Conservation (phyloP, 30 jellyfish, hydroid and myxozoan genomes). For the Euphysa ruthae region DNA sequence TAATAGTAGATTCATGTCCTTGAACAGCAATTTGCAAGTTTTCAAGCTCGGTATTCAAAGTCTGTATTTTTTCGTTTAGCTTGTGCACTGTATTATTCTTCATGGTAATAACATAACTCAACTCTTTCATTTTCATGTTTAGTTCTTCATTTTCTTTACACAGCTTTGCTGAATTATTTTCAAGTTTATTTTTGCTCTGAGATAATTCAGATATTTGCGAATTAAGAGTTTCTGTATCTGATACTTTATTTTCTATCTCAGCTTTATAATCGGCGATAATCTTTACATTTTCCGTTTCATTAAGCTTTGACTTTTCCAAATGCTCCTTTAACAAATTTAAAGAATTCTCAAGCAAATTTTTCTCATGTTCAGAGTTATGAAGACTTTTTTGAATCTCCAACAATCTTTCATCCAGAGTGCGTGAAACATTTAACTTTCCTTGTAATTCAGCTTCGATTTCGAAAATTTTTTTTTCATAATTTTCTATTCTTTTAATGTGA, state of each 20-base stretch:
- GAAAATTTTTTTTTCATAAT: background rate
- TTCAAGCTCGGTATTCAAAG: background rate
- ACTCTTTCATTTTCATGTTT: background rate
- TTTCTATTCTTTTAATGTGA: background rate
- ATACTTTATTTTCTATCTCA: background rate
- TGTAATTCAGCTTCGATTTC: background rate
- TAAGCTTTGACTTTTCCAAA: background rate
- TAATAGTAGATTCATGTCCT: slow-evolving; percentile 26
- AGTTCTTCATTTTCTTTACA: slow-evolving; percentile 1
- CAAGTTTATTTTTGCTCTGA: background rate
- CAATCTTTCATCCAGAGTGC: background rate
- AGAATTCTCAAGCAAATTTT: background rate
- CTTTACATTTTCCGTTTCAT: background rate
- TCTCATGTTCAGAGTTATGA: background rate
- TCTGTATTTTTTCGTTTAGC: background rate
- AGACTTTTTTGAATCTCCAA: background rate
- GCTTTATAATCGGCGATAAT: background rate
- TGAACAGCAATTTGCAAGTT: background rate
- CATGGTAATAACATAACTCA: background rate
- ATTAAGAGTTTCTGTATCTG: background rate
- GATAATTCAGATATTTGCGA: background rate
- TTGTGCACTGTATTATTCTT: background rate
- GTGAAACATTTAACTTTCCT: background rate
- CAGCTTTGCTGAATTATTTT: background rate
- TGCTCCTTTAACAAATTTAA: background rate